These are phyloP conservation scores for Oceanodroma tethys DNA, from an alignment of 2,113 vertebrate species.

Conservation along the genomic window DNA sequence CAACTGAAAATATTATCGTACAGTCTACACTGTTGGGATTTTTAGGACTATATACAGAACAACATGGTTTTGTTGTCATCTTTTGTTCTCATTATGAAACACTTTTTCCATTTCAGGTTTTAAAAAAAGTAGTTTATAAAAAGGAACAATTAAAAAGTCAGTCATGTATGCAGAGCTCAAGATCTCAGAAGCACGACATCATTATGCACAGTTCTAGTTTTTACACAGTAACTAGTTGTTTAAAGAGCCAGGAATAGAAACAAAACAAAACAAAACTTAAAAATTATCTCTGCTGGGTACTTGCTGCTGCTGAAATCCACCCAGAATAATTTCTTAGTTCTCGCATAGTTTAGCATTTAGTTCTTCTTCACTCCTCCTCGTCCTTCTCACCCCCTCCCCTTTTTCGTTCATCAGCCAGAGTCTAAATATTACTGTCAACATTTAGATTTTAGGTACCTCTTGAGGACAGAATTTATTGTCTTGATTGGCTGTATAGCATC, in stretches of 20 bases:
- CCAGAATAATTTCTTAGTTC: background rate
- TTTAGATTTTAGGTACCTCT: background rate
- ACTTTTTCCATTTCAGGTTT: background rate
- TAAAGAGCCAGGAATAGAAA: background rate
- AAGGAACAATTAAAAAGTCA: background rate
- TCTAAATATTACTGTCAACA: background rate
- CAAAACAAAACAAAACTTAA: background rate
- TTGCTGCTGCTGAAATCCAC: background rate
- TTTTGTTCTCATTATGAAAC: background rate
- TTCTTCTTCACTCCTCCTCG: background rate
- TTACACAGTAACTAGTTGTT: background rate
- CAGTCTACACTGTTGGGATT: background rate
- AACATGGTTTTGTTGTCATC: background rate
- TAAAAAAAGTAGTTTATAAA: background rate
- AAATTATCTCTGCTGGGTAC: background rate
- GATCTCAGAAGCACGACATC: background rate
- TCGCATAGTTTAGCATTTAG: background rate
- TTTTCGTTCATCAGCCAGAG: background rate
- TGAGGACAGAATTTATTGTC: background rate
- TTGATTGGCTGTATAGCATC: background rate
- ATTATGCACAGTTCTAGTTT: background rate
- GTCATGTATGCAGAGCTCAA: background rate
- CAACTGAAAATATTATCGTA: background rate
- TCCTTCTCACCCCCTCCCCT: accelerated
- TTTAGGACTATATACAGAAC: background rate